Conservation (phyloP, 2,113 vertebrate species). For the Serinus canaria region DNA sequence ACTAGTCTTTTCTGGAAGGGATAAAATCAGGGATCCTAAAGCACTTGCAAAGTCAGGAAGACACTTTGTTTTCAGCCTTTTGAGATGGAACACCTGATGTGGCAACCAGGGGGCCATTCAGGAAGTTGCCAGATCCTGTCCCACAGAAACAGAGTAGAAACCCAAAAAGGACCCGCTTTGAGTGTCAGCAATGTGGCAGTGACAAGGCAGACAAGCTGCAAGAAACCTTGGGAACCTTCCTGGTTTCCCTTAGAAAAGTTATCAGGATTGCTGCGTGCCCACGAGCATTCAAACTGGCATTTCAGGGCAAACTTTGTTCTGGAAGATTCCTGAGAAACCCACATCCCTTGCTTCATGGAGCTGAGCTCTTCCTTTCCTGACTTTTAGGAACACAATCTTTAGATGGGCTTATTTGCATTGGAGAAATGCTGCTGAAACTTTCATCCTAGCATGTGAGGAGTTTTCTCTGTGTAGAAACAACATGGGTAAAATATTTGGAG, state of each 20-base stretch:
- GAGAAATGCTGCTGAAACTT: slow-evolving; percentile 19
- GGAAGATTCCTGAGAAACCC: neutral
- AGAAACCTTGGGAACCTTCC: neutral
- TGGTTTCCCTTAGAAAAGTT: neutral
- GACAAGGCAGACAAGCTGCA: neutral
- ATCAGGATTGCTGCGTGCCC: neutral
- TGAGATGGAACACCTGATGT: neutral
- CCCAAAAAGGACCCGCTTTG: neutral
- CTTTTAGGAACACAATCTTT: neutral
- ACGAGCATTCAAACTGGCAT: neutral
- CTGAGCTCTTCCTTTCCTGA: neutral
- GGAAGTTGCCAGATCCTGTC: neutral
- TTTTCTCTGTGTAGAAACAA: slow-evolving; percentile 29
- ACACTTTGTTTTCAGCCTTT: neutral
- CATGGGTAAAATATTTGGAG: slow-evolving; percentile 32
- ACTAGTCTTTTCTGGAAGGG: neutral
- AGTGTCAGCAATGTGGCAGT: neutral
- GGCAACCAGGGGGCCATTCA: rapidly evolving
- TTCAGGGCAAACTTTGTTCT: neutral
- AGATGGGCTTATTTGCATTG: neutral
- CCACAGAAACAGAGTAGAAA: neutral
- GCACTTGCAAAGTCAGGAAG: neutral
- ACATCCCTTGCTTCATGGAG: neutral
- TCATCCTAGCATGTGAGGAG: neutral
- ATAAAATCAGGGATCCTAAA: neutral